These are phyloP conservation scores for Leguminivora glycinivorella DNA, from an alignment of 1,140 invertebrate species.

Conservation along the genomic window DNA sequence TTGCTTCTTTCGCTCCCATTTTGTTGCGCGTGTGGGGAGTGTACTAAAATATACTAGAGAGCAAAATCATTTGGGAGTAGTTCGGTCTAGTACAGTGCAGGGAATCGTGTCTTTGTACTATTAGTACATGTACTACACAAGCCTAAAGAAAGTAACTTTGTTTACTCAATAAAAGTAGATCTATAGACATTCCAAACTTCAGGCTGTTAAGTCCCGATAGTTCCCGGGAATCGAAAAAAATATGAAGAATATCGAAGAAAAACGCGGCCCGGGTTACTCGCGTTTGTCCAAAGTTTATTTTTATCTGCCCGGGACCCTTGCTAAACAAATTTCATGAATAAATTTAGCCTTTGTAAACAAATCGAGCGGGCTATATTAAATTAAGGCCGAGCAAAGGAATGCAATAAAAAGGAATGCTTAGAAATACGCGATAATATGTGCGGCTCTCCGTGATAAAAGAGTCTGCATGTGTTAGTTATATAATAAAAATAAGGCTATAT, in stretches of 20 bases:
- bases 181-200: background rate
- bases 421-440: constrained; percentile 18
- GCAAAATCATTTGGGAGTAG: too few species aligned
- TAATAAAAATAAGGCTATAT: too few species aligned
- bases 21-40: too few species aligned
- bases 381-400: constrained; percentile 49
- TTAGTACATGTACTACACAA: too few species aligned
- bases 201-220: background rate
- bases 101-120: too few species aligned
- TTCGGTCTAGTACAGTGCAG: too few species aligned
- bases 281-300: constrained; percentile 58
- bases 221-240: constrained; percentile 33
- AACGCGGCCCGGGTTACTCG: constrained; percentile 53
- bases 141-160: too few species aligned
- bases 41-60: too few species aligned
- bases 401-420: constrained; percentile 20
- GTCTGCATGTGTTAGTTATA: too few species aligned
- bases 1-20: too few species aligned
- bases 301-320: constrained; percentile 49
- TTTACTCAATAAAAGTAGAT: background rate
- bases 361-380: constrained; percentile 70
- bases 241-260: constrained; percentile 45
- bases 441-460: too few species aligned
- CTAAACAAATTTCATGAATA: constrained; percentile 75
- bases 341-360: constrained; percentile 76